These are phyloP conservation scores for Fragum fragum DNA, from an alignment of 2,888 invertebrate genomes.

Conservation along the genomic window DNA sequence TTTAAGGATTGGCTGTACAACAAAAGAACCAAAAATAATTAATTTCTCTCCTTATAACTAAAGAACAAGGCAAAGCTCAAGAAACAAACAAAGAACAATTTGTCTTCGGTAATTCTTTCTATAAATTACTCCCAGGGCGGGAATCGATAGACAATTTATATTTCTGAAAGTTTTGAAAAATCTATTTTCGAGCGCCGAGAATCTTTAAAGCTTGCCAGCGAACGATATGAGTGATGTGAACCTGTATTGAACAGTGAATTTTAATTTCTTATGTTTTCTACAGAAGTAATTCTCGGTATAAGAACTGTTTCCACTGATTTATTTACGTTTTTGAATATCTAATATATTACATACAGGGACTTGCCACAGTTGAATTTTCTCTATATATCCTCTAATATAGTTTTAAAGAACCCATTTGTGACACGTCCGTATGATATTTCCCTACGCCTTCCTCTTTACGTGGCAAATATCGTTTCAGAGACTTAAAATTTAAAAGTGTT, in stretches of 20 bases:
- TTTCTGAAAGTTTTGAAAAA: conserved; percentile 6
- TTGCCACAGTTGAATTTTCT: too few species aligned
- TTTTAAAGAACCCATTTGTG: too few species aligned
- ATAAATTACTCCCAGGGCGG: not conserved
- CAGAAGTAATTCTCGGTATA: not conserved
- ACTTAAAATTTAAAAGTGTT: too few species aligned
- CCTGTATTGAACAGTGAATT: not conserved
- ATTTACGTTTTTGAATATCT: too few species aligned
- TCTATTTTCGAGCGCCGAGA: not conserved
- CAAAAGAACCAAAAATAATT: too few species aligned
- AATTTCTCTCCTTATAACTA: not conserved
- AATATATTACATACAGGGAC: too few species aligned
- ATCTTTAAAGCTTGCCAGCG: not conserved
- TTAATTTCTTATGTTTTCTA: conserved; percentile 6
- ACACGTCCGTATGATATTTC: too few species aligned
- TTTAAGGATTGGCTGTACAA: too few species aligned
- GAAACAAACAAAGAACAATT: not conserved
- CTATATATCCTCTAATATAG: too few species aligned
- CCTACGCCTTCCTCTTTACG: too few species aligned
- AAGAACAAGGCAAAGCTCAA: not conserved
- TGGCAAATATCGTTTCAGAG: too few species aligned
- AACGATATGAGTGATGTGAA: not conserved
- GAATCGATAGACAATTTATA: not conserved
- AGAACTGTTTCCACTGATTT: too few species aligned
- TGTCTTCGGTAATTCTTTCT: conserved; percentile 6